Conservation (phyloP, 2,888 invertebrate species). For the Ryuthela nishihirai region DNA sequence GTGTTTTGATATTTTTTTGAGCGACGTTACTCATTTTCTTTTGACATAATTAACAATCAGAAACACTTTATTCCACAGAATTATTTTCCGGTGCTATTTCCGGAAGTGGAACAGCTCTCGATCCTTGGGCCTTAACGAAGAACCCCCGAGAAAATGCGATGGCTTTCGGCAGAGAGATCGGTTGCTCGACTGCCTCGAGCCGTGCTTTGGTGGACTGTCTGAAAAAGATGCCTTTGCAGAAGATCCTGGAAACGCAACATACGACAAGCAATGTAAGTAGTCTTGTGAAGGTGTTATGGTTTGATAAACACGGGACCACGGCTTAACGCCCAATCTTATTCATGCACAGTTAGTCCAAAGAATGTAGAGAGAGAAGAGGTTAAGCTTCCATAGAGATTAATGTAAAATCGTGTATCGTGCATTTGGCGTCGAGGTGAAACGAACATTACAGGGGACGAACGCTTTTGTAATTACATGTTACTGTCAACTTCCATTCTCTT, state of each 20-base stretch:
- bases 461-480: too few species aligned
- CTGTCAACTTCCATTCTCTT: too few species aligned
- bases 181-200: conserved; percentile 4
- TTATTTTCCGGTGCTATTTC: conserved; percentile 21
- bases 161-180: background rate
- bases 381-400: too few species aligned
- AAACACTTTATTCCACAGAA: background rate
- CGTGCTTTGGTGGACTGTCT: conserved; percentile 8
- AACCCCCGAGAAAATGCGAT: background rate
- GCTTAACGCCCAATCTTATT: too few species aligned
- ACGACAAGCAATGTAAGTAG: conserved; percentile 11
- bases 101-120: conserved; percentile 20
- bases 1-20: background rate
- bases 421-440: too few species aligned
- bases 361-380: too few species aligned
- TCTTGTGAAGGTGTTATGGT: too few species aligned
- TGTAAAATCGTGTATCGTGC: too few species aligned
- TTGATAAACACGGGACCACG: too few species aligned
- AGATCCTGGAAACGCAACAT: conserved; percentile 10
- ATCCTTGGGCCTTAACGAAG: conserved; percentile 11
- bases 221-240: background rate
- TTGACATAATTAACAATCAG: background rate
- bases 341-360: too few species aligned
- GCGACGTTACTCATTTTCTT: background rate
- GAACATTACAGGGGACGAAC: too few species aligned